phyloP scores from a whole-genome alignment of 2,113 vertebrate species.

The Sphyrna mokarran region DNA sequence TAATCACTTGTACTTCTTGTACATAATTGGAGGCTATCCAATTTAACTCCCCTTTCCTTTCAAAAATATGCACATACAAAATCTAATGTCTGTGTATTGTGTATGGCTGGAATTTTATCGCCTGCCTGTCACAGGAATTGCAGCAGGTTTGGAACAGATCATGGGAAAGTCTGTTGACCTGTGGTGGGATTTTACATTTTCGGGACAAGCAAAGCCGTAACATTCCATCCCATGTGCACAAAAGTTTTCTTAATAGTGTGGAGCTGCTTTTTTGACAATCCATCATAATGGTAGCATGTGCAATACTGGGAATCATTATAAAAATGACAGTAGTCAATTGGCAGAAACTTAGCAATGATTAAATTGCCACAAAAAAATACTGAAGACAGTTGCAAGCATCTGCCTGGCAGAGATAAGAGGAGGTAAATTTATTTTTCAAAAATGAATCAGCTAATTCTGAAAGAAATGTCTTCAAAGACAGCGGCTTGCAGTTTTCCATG shows the following conservation, averaged over 20 bases:
- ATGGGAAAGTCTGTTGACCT: no score
- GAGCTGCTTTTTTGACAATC: neutral
- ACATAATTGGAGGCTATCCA: no score
- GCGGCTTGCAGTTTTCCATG: neutral
- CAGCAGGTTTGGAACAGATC: no score
- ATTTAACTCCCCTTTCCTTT: neutral
- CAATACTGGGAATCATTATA: neutral
- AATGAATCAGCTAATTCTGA: neutral
- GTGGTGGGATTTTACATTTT: no score
- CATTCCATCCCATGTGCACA: neutral
- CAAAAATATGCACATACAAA: neutral
- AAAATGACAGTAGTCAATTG: neutral
- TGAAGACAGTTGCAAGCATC: neutral
- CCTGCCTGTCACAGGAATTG: no score
- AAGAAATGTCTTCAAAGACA: neutral
- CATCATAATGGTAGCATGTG: neutral
- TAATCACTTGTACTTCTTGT: no score
- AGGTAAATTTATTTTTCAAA: neutral
- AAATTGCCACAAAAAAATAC: neutral
- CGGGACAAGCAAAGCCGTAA: no score
- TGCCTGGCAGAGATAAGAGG: neutral
- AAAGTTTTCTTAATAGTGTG: neutral
- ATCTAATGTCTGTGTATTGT: neutral
- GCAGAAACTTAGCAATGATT: neutral
- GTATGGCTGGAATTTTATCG: no score